Evolutionary conservation across 2,113 vertebrate species (phyloP), one percentile per base, ranked within the genome.

Genomic region (Podarcis muralis): DNA sequence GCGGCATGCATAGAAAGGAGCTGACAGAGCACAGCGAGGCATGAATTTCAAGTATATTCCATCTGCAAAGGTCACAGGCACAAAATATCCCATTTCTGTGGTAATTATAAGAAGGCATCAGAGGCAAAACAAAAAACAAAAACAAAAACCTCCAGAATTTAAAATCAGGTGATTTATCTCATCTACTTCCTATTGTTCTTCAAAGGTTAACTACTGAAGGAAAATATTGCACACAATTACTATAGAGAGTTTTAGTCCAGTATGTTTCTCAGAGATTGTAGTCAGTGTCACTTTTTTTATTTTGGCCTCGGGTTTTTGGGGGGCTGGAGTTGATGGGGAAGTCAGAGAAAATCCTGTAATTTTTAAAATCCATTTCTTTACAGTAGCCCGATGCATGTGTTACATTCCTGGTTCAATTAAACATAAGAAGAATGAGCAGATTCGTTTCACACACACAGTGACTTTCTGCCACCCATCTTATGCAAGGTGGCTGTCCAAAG

Each of bases 1-100:
- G 48, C 91, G 83, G 27, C 27, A 53, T 83, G 80, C 87, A 91
- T 94, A 84, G 87, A 95, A 95, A 94, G 86, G 53, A 94, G 83
- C 84, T 94, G 88, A 93, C 87, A 91, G 90, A 87, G 87, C 91
- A 95, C 74, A 94, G 87, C 78, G 79, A 95, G 83, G 59, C 43
- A 6, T 92, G 90, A 92, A 95, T 94, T 95, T 93, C 86, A 94
- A 95, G 81, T 89, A 87, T 89, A 92, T 93, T 93, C 77, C 62
- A 91, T 69, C 80, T 88, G 57, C 90, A 94, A 94, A 95, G 91
- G 94, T 96, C 93, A 93, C 79, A 91, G 89, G 48, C 40, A 82
- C 78, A 88, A 85, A 85, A 93, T 88, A 93, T 95, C 48, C 20
- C 88, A 7, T 93, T 92, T 91, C 69, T 90, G 78, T 40, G 88